Conservation (phyloP, 2,113 vertebrate species). For the Anser brachyrhynchus region DNA sequence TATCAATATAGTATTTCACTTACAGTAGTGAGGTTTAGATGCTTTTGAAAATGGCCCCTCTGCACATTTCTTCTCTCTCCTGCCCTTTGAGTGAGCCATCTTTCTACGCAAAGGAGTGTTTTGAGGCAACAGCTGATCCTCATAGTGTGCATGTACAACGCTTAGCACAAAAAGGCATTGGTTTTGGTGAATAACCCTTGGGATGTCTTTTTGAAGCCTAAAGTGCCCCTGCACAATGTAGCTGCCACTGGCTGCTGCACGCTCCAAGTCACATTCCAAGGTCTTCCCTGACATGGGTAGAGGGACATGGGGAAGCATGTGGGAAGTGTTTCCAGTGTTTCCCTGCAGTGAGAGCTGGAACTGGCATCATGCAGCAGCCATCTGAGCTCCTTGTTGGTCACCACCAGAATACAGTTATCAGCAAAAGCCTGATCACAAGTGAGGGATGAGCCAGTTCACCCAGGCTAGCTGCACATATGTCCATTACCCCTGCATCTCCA, state of each 20-base stretch:
- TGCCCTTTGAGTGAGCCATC: not conserved
- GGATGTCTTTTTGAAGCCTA: not conserved
- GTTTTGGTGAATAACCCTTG: not conserved
- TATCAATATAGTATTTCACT: not conserved
- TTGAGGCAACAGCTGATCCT: not conserved
- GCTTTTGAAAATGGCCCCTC: not conserved
- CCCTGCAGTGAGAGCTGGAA: not conserved
- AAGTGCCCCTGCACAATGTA: not conserved
- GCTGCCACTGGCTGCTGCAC: not conserved
- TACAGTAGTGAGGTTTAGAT: not conserved
- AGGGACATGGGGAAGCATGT: not conserved
- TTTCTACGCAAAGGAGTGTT: not conserved
- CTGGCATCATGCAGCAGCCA: fast-evolving
- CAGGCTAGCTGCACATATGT: not conserved
- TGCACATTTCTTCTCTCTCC: not conserved
- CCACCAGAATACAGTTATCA: not conserved
- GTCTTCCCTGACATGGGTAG: not conserved
- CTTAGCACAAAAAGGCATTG: not conserved
- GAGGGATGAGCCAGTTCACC: not conserved
- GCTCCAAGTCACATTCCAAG: not conserved
- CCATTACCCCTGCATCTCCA: not conserved
- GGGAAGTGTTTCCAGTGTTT: not conserved
- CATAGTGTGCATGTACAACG: not conserved
- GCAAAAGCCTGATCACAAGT: not conserved
- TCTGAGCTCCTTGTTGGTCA: not conserved